A percentile compares a stretch with the other conserved stretches of the same genome.
phyloP scores from a whole-genome alignment of 2,888 invertebrate species.

The Apantesis nais region DNA sequence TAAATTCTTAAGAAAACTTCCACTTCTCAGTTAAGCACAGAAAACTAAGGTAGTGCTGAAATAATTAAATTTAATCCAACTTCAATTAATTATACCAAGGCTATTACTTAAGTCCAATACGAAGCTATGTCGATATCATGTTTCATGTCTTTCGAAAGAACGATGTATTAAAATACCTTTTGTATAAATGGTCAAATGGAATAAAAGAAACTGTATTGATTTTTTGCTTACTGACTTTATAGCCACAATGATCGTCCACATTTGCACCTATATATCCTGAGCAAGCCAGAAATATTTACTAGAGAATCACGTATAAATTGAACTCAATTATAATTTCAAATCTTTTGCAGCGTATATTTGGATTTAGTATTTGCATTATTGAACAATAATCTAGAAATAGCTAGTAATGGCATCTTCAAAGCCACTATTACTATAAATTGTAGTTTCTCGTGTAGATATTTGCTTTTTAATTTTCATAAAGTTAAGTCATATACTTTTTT shows the following conservation, averaged over 20 bases:
- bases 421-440: background rate
- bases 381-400: background rate
- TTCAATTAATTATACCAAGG: conserved; percentile 24
- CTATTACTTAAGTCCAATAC: conserved; percentile 27
- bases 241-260: conserved; percentile 40
- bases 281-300: conserved; percentile 18
- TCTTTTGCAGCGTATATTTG: conserved; percentile 13
- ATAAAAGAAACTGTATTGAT: conserved; percentile 40
- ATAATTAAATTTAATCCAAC: conserved; percentile 11
- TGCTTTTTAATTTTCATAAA: conserved; percentile 1
- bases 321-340: conserved; percentile 8
- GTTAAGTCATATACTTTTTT: background rate
- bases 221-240: conserved; percentile 48
- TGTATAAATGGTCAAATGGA: conserved; percentile 18
- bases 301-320: conserved; percentile 15
- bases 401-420: background rate
- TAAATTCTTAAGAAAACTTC: conserved; percentile 6
- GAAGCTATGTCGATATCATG: conserved; percentile 2
- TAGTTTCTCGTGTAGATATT: background rate
- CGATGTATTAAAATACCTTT: background rate
- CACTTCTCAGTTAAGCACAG: background rate
- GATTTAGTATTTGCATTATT: conserved; percentile 14
- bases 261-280: conserved; percentile 40
- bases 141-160: conserved; percentile 15
- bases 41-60: conserved; percentile 7